Base-by-base conservation (phyloP, 2,797 vertebrate species). In the Premnoplex brunnescens region DNA sequence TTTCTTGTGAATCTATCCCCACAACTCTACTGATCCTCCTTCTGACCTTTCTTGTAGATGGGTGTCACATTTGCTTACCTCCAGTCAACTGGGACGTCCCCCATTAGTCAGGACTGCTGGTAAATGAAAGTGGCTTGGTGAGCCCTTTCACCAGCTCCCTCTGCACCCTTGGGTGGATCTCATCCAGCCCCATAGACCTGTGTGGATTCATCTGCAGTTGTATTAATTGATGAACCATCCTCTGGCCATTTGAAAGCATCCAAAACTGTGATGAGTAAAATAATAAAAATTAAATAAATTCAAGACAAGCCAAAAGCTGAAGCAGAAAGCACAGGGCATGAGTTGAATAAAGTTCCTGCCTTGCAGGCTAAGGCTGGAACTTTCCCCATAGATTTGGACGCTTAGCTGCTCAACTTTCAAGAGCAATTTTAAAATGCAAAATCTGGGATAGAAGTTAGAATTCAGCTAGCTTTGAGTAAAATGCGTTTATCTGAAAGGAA, bases 401-500 rank as follows among this genome's bases (percentile, higher is more conserved):
- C 95, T 93, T 95, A 92, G 69, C 87, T 93, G 95, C 95, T 96
- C 95, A 97, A 88, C 95, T 96, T 93, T 92, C 90, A 95, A 94
- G 84, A 97, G 89, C 62, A 92, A 89, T 95, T 95, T 95, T 93
- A 48, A 91, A 93, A 96, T 95, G 91, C 79, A 92, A 93, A 96
- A 83, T 72, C 84, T 66, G 44, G 68, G 66, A 89, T 46, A 78
- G 89, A 88, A 93, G 89, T 96, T 95, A 96, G 72, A 92, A 93
- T 96, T 91, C 95, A 86, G 62, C n/a, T 84, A 91, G 68, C 93
- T 96, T 79, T 20, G 68, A 92, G 93, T 83, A 85, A 91, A 85
- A 81, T 0, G n/a, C 19, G 13, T 88, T 95, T 96, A 96, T 96
- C 95, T 95, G 85, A 91, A 92, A 95, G 75, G 92, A 91, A 95